Base-by-base conservation (phyloP, 35 echinoderm and acorn worm genomes). In the Heliocidaris erythrogramma region DNA sequence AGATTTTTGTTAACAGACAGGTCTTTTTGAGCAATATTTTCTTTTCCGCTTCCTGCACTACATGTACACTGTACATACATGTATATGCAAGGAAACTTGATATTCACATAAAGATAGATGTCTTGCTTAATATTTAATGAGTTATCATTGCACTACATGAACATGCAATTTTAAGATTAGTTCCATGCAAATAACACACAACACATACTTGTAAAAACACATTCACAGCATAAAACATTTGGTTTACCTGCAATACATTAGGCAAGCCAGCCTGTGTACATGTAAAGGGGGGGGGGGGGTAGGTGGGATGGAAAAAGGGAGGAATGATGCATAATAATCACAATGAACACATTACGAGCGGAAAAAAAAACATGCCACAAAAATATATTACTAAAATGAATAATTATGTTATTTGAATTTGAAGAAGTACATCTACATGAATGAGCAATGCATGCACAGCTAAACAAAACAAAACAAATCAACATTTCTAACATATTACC, bases 231-330 rank as follows among this genome's bases (percentile, higher is more conserved):
- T 7, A 78, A 78, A 78, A 78, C 65, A 27, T 9, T 42, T 89
- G 24, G 2, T 32, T 92, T 92, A 92, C 91, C 91, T 92, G 91
- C 1, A 92, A 92, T 48, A 92, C 16, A 92, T 14, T 92, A 48
- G 91, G 91, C 49, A 92, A 92, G 50, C 91, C 91, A 92, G 91
- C 91, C 91, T 92, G 50, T 12, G 30, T 89, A 32, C n/a, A 42
- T 60, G 59, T 12, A n/a, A 21, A 21, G 8, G 65, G 65, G 65
- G 18, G 65, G 7, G 6, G 65, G 18, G 8, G 65, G 5, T 7
- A 18, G 27, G 60, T 18, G 65, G 27, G 65, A 78, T 18, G 21
- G n/a, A 71, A 71, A 24, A 24, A 78, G 17, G 17, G 1, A 52
- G 49, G 7, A 52, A 10, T 52, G 49, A 52, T 52, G 49, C 12